Conservation (phyloP, 2,113 vertebrate genomes). For the Rhinolophus sinicus region DNA sequence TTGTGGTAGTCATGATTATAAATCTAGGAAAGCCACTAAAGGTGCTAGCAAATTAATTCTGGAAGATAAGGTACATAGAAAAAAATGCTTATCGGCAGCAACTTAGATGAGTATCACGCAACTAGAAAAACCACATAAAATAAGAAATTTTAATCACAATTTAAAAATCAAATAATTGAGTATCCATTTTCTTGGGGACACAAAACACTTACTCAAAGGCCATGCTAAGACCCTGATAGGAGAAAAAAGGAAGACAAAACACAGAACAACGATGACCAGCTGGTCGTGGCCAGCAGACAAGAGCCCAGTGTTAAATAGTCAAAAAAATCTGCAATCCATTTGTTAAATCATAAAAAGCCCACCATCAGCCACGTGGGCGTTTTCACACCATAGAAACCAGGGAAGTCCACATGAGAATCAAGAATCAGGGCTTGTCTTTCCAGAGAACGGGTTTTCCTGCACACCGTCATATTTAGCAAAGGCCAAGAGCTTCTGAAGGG, state of each 20-base stretch:
- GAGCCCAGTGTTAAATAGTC: neutral
- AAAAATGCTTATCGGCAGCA: neutral
- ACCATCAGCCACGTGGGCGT: fast-evolving
- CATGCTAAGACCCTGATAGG: neutral
- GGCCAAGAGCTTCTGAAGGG: neutral
- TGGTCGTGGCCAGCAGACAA: fast-evolving
- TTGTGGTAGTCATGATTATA: too few species aligned
- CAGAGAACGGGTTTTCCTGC: fast-evolving
- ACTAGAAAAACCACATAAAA: fast-evolving
- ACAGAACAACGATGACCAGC: neutral
- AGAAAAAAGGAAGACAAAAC: neutral
- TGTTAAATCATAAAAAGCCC: too few species aligned
- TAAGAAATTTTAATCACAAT: neutral
- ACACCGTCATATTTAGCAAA: neutral
- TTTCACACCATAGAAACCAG: neutral
- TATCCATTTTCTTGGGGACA: neutral
- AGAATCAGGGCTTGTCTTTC: too few species aligned
- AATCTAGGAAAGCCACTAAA: neutral
- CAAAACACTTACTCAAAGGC: neutral
- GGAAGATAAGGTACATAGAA: fast-evolving
- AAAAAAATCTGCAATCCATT: neutral
- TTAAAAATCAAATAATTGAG: neutral
- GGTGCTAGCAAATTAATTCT: neutral
- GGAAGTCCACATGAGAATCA: too few species aligned
- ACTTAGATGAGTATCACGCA: neutral